phyloP scores from a whole-genome alignment of 2,888 invertebrate genomes.

The Agonopterix alstromeriana region DNA sequence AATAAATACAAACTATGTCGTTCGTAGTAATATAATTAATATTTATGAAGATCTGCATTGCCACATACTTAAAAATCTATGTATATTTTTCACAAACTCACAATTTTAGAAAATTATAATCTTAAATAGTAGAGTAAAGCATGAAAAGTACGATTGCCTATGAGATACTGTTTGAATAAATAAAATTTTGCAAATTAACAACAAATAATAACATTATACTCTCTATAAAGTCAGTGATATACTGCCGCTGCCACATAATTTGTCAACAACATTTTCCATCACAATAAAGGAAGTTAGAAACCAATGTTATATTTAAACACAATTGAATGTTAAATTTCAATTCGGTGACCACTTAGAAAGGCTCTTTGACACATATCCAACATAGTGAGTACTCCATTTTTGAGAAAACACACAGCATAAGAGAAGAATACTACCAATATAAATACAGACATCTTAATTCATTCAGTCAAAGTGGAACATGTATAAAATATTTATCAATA shows the following conservation, averaged over 20 bases:
- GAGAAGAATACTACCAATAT: slow-evolving; percentile 66
- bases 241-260: slow-evolving; percentile 70
- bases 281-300: slow-evolving; percentile 63
- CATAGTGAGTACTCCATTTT: slow-evolving; percentile 69
- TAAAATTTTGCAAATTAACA: slow-evolving; percentile 74
- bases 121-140: slow-evolving; percentile 65
- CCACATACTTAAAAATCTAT: slow-evolving; percentile 77
- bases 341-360: slow-evolving; percentile 74
- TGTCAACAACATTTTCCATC: slow-evolving; percentile 74
- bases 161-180: slow-evolving; percentile 64
- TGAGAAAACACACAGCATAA: slow-evolving; percentile 57
- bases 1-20: slow-evolving; percentile 62
- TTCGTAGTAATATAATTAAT: slow-evolving; percentile 58
- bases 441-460: slow-evolving; percentile 72
- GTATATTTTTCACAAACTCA: slow-evolving; percentile 72
- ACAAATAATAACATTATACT: slow-evolving; percentile 60
- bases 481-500: slow-evolving; percentile 75
- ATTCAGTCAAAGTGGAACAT: slow-evolving; percentile 74
- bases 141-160: slow-evolving; percentile 62
- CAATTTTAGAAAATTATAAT: slow-evolving; percentile 59
- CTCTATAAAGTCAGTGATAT: slow-evolving; percentile 43
- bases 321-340: slow-evolving; percentile 55
- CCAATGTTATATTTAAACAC: slow-evolving; percentile 50
- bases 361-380: slow-evolving; percentile 75
- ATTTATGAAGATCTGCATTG: slow-evolving; percentile 75